These are phyloP conservation scores for Casuarius casuarius DNA, from an alignment of 2,113 vertebrate genomes.

Conservation along the genomic window DNA sequence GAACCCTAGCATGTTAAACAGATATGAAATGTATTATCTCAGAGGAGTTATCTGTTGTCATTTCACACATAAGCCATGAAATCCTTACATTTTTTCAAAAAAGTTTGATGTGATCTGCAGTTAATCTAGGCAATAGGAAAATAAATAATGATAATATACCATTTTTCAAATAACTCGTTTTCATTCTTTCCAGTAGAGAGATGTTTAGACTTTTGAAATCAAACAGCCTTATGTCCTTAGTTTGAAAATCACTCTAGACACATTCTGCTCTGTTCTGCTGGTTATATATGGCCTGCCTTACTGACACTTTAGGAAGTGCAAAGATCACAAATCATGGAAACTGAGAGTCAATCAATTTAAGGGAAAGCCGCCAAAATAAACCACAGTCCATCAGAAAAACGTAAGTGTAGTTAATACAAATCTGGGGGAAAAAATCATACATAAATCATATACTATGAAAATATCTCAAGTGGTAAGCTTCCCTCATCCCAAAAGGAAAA, in stretches of 20 bases:
- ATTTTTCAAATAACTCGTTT: not conserved
- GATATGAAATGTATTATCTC: not conserved
- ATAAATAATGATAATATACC: not conserved
- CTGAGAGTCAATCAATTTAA: not conserved
- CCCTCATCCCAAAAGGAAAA: not conserved
- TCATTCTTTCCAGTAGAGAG: not conserved
- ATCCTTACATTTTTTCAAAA: not conserved
- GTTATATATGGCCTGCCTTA: not conserved
- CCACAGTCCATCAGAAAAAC: not conserved
- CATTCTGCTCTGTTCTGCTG: not conserved
- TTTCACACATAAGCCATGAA: not conserved
- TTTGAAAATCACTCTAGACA: not conserved
- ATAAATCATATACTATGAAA: not conserved
- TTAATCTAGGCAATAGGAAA: not conserved
- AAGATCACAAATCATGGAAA: slow-evolving; percentile 26
- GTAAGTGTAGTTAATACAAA: not conserved
- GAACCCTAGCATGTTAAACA: not conserved
- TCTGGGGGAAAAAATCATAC: not conserved
- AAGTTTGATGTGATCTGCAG: not conserved
- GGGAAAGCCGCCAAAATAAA: slow-evolving; percentile 37
- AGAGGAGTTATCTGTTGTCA: not conserved
- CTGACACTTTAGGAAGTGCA: slow-evolving; percentile 1
- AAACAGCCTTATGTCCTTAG: not conserved
- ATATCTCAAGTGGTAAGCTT: not conserved
- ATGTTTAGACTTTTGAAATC: not conserved